phyloP scores from a whole-genome alignment of 2,888 invertebrate species.

The Anodontia alba region DNA sequence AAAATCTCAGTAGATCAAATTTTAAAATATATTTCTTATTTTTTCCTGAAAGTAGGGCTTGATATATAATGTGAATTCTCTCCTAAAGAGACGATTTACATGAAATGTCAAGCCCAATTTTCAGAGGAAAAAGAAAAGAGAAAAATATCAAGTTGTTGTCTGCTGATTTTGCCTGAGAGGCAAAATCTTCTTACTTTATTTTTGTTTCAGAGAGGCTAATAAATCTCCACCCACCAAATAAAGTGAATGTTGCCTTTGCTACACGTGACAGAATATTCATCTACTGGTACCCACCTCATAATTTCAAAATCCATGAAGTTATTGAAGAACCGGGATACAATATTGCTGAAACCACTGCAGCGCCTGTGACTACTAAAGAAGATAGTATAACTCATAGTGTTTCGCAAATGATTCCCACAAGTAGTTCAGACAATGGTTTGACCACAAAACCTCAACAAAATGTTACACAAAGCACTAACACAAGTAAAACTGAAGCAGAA shows the following conservation, averaged over 20 bases:
- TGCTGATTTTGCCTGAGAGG: no score
- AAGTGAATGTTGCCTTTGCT: conserved; percentile 59
- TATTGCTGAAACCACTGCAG: background rate
- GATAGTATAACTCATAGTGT: background rate
- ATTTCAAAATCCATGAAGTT: conserved; percentile 48
- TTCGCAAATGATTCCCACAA: background rate
- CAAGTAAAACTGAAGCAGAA: background rate
- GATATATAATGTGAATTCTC: no score
- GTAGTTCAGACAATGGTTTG: background rate
- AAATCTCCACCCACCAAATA: conserved; percentile 63
- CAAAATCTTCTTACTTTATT: no score
- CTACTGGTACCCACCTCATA: conserved; percentile 67
- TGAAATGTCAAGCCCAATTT: no score
- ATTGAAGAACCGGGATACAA: background rate
- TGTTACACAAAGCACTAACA: background rate
- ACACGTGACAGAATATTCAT: conserved; percentile 52
- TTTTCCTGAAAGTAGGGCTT: no score
- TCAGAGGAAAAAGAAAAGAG: no score
- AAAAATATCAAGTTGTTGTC: no score
- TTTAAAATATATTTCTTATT: no score
- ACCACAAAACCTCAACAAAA: background rate
- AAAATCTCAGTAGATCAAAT: no score
- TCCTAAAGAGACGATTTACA: no score
- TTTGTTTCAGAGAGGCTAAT: conserved; percentile 52
- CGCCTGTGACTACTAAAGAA: background rate